phyloP scores from a whole-genome alignment of 2,797 vertebrate genomes.

The Hoplostethus mediterraneus region DNA sequence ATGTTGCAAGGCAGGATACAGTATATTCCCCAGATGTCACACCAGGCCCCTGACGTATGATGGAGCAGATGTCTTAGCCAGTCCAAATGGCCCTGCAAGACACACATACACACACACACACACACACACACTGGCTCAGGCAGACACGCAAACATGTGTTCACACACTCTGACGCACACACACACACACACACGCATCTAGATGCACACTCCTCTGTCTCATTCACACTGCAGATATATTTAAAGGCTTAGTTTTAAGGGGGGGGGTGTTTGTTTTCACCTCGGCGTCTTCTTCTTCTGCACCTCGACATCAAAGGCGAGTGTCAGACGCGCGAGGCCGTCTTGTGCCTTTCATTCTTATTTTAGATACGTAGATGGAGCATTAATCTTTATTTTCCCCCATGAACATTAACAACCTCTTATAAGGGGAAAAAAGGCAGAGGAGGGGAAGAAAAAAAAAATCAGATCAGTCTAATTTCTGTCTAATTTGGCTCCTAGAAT shows the following conservation, averaged over 20 bases:
- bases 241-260: conserved; percentile 64
- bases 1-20: conserved; percentile 92
- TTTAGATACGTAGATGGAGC: conserved; percentile 65
- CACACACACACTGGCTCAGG: conserved; percentile 33
- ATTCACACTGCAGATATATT: conserved; percentile 59
- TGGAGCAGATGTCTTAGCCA: conserved; percentile 90
- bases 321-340: conserved; percentile 30
- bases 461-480: conserved; percentile 87
- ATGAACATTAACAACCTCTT: conserved; percentile 77
- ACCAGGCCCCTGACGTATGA: conserved; percentile 90
- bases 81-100: conserved; percentile 88
- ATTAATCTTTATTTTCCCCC: conserved; percentile 72
- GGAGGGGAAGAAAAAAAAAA: conserved; percentile 57
- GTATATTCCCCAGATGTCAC: conserved; percentile 92
- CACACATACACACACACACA: conserved; percentile 68
- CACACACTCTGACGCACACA: conserved; percentile 40
- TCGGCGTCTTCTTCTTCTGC: conserved; percentile 9
- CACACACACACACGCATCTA: conserved; percentile 36
- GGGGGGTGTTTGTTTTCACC: conserved; percentile 50
- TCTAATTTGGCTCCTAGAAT: conserved; percentile 89
- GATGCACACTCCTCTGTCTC: conserved; percentile 55
- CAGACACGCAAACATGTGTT: no score
- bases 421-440: conserved; percentile 61
- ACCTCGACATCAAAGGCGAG: conserved; percentile 53
- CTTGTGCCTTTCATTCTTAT: conserved; percentile 60